These are phyloP conservation scores for Ranitomeya variabilis DNA, from an alignment of 2,113 vertebrate genomes.

Conservation along the genomic window DNA sequence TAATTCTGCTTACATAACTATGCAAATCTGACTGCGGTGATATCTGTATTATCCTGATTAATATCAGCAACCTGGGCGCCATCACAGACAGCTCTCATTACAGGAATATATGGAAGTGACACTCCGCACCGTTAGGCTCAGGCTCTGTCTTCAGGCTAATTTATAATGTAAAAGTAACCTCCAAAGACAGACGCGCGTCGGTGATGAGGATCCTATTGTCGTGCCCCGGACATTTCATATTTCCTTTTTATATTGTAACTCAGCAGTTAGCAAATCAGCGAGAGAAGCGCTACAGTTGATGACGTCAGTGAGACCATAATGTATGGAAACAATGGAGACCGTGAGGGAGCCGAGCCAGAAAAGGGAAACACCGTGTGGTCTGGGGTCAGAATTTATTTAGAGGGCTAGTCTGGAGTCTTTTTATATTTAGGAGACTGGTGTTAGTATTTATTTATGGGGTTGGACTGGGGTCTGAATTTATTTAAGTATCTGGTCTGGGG, in stretches of 20 bases:
- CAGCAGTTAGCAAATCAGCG: neutral
- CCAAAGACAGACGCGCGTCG: neutral
- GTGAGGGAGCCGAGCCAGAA: no score
- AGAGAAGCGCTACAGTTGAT: neutral
- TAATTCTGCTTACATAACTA: neutral
- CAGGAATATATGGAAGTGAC: neutral
- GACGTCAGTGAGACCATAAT: neutral
- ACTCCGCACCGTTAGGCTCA: neutral
- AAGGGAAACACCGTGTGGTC: neutral
- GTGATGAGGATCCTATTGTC: neutral
- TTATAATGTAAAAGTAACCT: slow-evolving; percentile 1
- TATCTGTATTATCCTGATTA: slow-evolving; percentile 14
- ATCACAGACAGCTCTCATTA: neutral
- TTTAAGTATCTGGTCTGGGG: no score
- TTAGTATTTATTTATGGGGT: no score
- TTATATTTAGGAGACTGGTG: no score
- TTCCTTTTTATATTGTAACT: neutral
- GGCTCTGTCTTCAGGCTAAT: neutral
- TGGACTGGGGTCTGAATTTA: no score
- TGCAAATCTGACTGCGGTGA: neutral
- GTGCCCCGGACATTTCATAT: neutral
- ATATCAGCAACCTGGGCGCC: neutral
- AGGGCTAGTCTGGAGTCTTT: neutral
- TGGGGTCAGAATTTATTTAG: neutral
- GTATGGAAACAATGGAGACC: no score